These are phyloP conservation scores for Indicator maculatus DNA, from an alignment of 2,113 vertebrate species.

Conservation along the genomic window DNA sequence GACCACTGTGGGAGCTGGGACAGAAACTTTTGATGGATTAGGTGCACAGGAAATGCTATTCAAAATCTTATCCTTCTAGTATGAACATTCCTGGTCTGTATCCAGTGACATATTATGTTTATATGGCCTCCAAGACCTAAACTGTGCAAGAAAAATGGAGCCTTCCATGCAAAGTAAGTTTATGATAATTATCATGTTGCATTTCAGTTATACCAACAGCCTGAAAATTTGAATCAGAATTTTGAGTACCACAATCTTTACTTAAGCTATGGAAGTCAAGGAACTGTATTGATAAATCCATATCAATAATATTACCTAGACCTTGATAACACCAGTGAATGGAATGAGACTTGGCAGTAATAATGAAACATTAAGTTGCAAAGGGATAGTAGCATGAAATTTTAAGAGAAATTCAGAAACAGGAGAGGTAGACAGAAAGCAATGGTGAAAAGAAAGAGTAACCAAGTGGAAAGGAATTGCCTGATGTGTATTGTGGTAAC, in stretches of 20 bases:
- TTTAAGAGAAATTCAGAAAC: not conserved
- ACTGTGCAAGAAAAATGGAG: not conserved
- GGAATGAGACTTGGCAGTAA: not conserved
- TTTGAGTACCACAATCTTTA: not conserved
- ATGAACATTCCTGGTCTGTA: not conserved
- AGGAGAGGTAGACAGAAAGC: not conserved
- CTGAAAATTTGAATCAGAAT: not conserved
- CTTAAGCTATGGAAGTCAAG: not conserved
- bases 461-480: not conserved
- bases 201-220: not conserved
- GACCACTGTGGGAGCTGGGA: not conserved
- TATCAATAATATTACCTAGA: not conserved
- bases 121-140: not conserved
- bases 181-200: not conserved
- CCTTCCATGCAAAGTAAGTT: not conserved
- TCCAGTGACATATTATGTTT: not conserved
- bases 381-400: not conserved
- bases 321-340: not conserved
- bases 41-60: not conserved
- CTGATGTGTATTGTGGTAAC: too few relatives aligned
- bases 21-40: not conserved
- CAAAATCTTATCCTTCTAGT: not conserved
- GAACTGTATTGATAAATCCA: not conserved
- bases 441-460: not conserved
- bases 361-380: not conserved